Conservation (phyloP, 2,888 invertebrate species). For the Mimas tiliae region DNA sequence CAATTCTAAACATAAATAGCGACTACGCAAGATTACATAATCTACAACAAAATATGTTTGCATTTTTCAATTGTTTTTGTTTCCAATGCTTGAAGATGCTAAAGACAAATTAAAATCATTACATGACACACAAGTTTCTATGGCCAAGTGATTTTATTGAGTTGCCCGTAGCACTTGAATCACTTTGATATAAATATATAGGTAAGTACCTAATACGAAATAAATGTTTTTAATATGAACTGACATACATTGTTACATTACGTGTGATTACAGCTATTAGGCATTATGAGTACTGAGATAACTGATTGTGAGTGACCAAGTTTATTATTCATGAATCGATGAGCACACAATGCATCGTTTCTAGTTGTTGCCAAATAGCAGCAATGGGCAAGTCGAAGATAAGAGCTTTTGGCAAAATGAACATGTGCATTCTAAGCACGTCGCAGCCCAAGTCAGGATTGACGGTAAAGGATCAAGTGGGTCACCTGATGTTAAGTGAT, state of each 20-base stretch:
- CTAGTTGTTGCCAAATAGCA: not conserved
- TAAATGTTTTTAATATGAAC: not conserved
- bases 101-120: slow-evolving; percentile 16
- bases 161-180: not conserved
- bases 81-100: not conserved
- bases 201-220: not conserved
- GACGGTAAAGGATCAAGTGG: too few relatives aligned
- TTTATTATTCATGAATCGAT: not conserved
- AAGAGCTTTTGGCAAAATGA: too few relatives aligned
- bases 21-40: not conserved
- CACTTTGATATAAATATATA: not conserved
- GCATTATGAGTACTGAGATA: not conserved
- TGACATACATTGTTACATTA: not conserved
- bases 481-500: too few relatives aligned
- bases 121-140: slow-evolving; percentile 7
- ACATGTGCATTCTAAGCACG: too few relatives aligned
- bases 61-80: slow-evolving; percentile 5
- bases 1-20: not conserved
- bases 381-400: not conserved
- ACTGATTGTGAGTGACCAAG: not conserved
- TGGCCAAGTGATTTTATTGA: slow-evolving; percentile 10
- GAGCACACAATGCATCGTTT: too few relatives aligned
- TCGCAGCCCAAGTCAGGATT: too few relatives aligned
- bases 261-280: not conserved
- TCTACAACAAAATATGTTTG: slow-evolving; percentile 27